Percentiles rank a stretch among this genome's conserved stretches.
phyloP scores from a whole-genome alignment of 2,888 invertebrate genomes.

The Melikaiella ostensackeni region DNA sequence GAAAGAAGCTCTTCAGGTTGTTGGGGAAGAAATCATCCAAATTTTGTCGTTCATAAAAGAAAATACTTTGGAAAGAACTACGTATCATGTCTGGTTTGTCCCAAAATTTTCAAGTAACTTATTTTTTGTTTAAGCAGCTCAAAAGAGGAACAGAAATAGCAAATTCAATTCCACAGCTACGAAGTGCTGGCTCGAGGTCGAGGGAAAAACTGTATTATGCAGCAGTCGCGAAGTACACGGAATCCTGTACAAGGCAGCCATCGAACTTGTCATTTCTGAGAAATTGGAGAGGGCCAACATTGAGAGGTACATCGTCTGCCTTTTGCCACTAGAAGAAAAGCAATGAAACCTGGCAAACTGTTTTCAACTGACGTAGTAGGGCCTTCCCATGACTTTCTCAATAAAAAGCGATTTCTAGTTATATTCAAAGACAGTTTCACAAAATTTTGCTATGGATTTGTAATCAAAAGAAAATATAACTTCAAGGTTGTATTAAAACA shows the following conservation, averaged over 20 bases:
- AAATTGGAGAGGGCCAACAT: conserved; percentile 44
- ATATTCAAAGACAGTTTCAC: too few species aligned
- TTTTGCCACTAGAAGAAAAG: too few species aligned
- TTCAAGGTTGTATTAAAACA: too few species aligned
- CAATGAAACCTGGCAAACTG: too few species aligned
- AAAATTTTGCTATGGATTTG: too few species aligned
- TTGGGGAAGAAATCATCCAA: conserved; percentile 52
- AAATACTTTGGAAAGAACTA: conserved; percentile 50
- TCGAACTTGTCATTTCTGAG: conserved; percentile 55
- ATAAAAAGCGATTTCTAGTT: too few species aligned
- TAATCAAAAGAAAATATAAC: too few species aligned
- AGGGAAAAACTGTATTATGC: conserved; percentile 43
- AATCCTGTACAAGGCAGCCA: conserved; percentile 55
- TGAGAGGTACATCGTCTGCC: too few species aligned
- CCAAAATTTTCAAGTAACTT: conserved; percentile 57
- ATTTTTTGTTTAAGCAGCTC: conserved; percentile 62
- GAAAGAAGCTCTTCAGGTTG: conserved; percentile 52
- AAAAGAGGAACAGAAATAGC: conserved; percentile 53
- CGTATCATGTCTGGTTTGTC: conserved; percentile 59
- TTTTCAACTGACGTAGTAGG: too few species aligned
- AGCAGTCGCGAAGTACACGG: conserved; percentile 55
- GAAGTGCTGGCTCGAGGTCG: conserved; percentile 54
- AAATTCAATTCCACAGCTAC: conserved; percentile 53
- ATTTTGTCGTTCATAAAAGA: conserved; percentile 48
- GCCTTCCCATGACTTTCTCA: too few species aligned